phyloP scores from a whole-genome alignment of 2,113 vertebrate genomes.

The Plecturocebus donacophilus region DNA sequence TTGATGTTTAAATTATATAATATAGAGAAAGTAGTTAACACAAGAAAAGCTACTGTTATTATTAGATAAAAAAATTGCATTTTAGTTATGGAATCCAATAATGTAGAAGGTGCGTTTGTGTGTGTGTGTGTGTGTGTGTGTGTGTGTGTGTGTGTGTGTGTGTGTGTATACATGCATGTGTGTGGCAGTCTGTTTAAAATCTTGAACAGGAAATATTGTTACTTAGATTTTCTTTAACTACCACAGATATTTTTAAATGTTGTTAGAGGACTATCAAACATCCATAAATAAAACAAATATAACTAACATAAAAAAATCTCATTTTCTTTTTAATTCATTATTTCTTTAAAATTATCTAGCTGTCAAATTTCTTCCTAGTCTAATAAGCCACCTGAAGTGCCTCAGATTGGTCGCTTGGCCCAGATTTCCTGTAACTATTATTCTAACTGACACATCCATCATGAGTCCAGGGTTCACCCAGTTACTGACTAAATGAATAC shows the following conservation, averaged over 20 bases:
- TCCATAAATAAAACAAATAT: neutral
- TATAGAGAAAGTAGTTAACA: neutral
- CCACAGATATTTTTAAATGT: neutral
- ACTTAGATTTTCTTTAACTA: constrained; percentile 27
- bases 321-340: neutral
- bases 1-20: constrained; percentile 41
- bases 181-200: neutral
- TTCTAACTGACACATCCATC: neutral
- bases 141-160: neutral
- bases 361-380: neutral
- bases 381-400: neutral
- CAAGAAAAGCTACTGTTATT: neutral
- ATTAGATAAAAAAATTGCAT: neutral
- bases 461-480: neutral
- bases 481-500: neutral
- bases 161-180: rapidly evolving
- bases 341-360: neutral
- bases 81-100: neutral
- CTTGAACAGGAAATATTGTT: neutral
- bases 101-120: neutral
- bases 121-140: too few species aligned
- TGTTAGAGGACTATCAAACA: neutral
- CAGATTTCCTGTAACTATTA: neutral
- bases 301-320: neutral
- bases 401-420: neutral